Base-by-base conservation (phyloP, 2,888 invertebrate genomes). In the Choreutis nemorana region DNA sequence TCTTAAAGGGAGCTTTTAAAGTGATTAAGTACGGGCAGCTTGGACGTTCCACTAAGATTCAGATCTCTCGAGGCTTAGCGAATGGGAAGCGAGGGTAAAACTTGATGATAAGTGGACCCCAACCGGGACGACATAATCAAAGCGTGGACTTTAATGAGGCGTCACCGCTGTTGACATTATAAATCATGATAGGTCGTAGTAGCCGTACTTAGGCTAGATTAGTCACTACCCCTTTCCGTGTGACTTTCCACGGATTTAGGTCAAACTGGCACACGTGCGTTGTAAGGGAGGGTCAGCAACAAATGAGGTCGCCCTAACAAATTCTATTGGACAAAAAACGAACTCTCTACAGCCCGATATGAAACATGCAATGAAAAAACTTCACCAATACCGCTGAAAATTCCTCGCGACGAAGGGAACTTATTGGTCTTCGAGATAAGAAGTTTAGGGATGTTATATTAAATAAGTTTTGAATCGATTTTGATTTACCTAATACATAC, bases 221-320 rank as follows among this genome's bases (percentile, higher is more conserved):
- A 37, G 36, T 34, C 37, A 31, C 24, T 32, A 36, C 36, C 42
- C 46, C 44, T 40, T 44, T 44, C 37, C 42, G 37, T 40, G 37
- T 45, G 47, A 44, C 45, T 50, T 39, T 40, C 36, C 34, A 34
- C 41, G 41, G 45, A 56, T 61, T 52, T 68, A 56, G 70, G 70
- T 70, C 72, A 40, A 55, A 47, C 48, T 45, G 42, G 50, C 48
- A 50, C 48, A 52, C 48, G 54, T 52, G 52, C 48, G 50, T 52
- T 56, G 50, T 48, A 48, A 47, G 49, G 53, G 47, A 48, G 53
- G 52, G 45, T 48, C 44, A 41, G 47, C 41, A 42, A 39, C 42
- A 43, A 68, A 65, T 49, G 56, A 51, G 62, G 65, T 60, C 65
- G 56, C 42, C 37, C 39, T n/a, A 37, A 47, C 39, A 39, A 40